Evolutionary conservation across 2,888 invertebrate species (phyloP).

Genomic region (Scelioninae gen. 1): DNA sequence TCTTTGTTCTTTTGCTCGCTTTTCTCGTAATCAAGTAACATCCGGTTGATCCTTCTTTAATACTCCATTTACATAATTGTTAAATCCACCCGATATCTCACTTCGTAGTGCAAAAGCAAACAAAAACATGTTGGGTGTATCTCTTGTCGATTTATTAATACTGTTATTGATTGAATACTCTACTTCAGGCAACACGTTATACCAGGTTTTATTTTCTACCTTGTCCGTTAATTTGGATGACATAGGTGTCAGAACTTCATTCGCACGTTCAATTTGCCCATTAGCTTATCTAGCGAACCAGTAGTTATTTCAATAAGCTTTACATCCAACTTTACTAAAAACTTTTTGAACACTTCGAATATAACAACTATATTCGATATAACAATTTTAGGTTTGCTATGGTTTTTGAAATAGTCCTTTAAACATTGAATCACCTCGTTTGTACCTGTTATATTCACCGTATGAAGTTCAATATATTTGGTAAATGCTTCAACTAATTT

Average conservation of each 20-base stretch:
- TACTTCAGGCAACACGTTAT: slow-evolving; percentile 41
- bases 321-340: slow-evolving; percentile 4
- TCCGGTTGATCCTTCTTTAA: too few relatives aligned
- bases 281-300: slow-evolving; percentile 37
- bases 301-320: slow-evolving; percentile 30
- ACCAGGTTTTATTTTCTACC: slow-evolving; percentile 44
- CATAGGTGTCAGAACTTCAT: slow-evolving; percentile 51
- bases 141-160: slow-evolving; percentile 64
- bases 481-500: slow-evolving; percentile 12
- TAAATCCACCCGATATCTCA: too few relatives aligned
- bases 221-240: slow-evolving; percentile 40
- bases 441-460: neutral
- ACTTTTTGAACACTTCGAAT: slow-evolving; percentile 4
- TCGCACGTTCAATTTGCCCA: slow-evolving; percentile 67
- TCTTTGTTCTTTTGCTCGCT: too few relatives aligned
- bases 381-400: slow-evolving; percentile 9
- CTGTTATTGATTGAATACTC: slow-evolving; percentile 67
- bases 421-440: slow-evolving; percentile 2
- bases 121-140: slow-evolving; percentile 74
- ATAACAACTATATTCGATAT: neutral
- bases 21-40: too few relatives aligned
- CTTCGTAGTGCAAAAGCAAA: too few relatives aligned
- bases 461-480: slow-evolving; percentile 14
- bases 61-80: too few relatives aligned
- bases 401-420: slow-evolving; percentile 5